These are phyloP conservation scores for Paramisgurnus dabryanus DNA, from an alignment of 2,113 vertebrate genomes.

Conservation along the genomic window DNA sequence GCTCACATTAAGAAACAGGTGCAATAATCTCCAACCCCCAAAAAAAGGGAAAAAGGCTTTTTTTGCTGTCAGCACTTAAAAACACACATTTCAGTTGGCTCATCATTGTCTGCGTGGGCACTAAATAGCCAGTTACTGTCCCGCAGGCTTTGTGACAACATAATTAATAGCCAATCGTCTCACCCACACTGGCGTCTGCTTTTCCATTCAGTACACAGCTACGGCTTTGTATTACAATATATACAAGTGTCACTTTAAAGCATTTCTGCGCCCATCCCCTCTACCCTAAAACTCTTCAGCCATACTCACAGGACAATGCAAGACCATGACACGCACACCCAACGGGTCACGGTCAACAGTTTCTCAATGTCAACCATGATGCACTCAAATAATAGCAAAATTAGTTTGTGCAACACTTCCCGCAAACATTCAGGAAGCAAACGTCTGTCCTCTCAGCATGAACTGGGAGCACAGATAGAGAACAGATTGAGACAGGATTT, in stretches of 20 bases:
- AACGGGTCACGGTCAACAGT: conserved; percentile 6
- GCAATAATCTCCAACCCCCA: no score
- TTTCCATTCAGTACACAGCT: conserved; percentile 3
- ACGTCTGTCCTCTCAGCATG: not conserved
- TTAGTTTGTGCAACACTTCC: not conserved
- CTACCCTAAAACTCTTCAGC: not conserved
- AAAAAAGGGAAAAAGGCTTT: no score
- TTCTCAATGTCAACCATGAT: not conserved
- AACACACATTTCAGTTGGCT: not conserved
- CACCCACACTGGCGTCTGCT: conserved; percentile 7
- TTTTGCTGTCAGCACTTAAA: no score
- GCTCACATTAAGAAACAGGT: no score
- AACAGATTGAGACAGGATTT: not conserved
- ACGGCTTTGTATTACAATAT: not conserved
- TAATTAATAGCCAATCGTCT: conserved; percentile 4
- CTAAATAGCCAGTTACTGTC: not conserved
- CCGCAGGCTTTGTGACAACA: not conserved
- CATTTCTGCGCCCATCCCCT: not conserved
- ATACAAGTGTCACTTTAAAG: conserved; percentile 30
- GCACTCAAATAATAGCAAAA: not conserved
- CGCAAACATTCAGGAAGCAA: not conserved
- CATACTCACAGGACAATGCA: conserved; percentile 22
- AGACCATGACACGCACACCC: not conserved
- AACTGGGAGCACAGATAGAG: conserved; percentile 1
- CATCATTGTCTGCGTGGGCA: not conserved